A percentile compares a stretch with the other conserved stretches of the same genome.
phyloP scores from a whole-genome alignment of 1,140 invertebrate species.

The Heterodera schachtii region DNA sequence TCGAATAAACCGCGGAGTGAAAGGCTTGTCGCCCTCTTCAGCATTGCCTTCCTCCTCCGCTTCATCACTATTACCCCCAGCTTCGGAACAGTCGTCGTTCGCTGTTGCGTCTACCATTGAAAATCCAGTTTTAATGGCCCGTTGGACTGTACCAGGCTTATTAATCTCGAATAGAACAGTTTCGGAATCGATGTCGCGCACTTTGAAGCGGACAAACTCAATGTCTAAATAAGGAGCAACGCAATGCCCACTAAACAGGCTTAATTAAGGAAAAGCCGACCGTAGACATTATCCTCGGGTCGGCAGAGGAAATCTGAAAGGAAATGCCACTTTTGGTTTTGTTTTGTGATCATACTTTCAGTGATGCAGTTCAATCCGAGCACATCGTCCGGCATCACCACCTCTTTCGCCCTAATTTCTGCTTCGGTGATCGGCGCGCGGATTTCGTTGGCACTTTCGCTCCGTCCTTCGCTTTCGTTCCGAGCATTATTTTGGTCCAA shows the following conservation, averaged over 20 bases:
- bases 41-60: conserved; percentile 40
- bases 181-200: conserved; percentile 89
- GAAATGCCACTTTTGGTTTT: too few species aligned
- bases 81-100: conserved; percentile 25
- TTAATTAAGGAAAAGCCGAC: background rate
- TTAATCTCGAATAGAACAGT: conserved; percentile 93
- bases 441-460: conserved; percentile 26
- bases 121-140: conserved; percentile 11
- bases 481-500: conserved; percentile 20
- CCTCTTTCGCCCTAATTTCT: conserved; percentile 49
- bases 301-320: conserved; percentile 82
- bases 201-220: conserved; percentile 95
- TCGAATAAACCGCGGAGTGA: conserved; percentile 86
- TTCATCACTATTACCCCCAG: conserved; percentile 32
- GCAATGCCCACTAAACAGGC: background rate
- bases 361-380: conserved; percentile 58
- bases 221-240: conserved; percentile 72
- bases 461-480: conserved; percentile 1
- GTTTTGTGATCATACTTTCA: conserved; percentile 43
- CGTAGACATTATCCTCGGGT: conserved; percentile 91
- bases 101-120: background rate
- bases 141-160: conserved; percentile 73
- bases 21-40: conserved; percentile 67
- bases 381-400: conserved; percentile 63
- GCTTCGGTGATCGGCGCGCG: conserved; percentile 55